Percentiles rank a stretch among this genome's conserved stretches.
Evolutionary conservation across 1,140 invertebrate species (phyloP).

Genomic region (Trinorchestia longiramus): DNA sequence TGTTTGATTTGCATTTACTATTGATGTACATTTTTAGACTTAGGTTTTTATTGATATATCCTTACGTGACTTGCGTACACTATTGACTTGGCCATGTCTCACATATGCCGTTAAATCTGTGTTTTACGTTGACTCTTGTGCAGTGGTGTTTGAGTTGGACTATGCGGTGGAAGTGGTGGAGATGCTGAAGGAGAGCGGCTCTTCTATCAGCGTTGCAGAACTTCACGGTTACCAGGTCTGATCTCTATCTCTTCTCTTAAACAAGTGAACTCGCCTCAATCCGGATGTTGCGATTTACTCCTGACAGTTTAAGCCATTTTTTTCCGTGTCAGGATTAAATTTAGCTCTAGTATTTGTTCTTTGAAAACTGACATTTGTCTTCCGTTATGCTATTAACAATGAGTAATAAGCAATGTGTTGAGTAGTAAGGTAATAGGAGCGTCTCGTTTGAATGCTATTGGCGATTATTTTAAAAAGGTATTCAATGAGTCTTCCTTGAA

Average conservation of each 20-base stretch:
- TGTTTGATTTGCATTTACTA: neutral
- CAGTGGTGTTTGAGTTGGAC: slow-evolving; percentile 60
- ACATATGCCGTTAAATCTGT: neutral
- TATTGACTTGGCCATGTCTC: neutral
- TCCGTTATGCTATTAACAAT: too few relatives aligned
- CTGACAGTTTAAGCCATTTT: too few relatives aligned
- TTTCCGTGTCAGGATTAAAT: too few relatives aligned
- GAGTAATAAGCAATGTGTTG: too few relatives aligned
- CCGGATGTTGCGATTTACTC: too few relatives aligned
- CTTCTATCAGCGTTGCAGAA: slow-evolving; percentile 59
- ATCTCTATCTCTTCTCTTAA: neutral
- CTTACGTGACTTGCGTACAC: too few relatives aligned
- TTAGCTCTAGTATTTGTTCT: too few relatives aligned
- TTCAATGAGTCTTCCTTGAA: too few relatives aligned
- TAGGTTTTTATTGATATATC: neutral
- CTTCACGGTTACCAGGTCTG: slow-evolving; percentile 58
- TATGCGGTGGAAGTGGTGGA: slow-evolving; percentile 57
- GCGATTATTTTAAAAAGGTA: too few relatives aligned
- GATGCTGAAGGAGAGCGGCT: slow-evolving; percentile 53
- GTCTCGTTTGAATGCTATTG: too few relatives aligned
- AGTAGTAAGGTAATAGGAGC: too few relatives aligned
- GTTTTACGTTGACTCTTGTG: neutral
- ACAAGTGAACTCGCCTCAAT: neutral
- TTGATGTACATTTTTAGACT: neutral
- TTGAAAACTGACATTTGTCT: too few relatives aligned